A percentile compares a stretch with the other conserved stretches of the same genome.
Evolutionary conservation across 2,888 invertebrate species (phyloP).

Genomic region (Marasmarcha lunaedactyla): DNA sequence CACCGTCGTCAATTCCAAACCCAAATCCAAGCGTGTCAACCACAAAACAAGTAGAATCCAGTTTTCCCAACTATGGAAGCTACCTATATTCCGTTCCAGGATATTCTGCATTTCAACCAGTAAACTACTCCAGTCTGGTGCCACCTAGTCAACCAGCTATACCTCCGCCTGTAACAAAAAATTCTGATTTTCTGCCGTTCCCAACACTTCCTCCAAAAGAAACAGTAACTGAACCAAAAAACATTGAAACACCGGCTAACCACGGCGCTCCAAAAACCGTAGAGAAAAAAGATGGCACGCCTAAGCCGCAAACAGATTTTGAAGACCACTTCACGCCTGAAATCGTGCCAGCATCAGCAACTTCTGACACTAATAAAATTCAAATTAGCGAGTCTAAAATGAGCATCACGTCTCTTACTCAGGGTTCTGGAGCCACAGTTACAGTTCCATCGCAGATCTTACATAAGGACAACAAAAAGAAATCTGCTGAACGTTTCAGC

Average conservation of each 20-base stretch:
- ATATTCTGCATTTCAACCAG: constrained; percentile 58
- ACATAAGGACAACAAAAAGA: constrained; percentile 34
- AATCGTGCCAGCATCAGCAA: constrained; percentile 30
- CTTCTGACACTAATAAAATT: constrained; percentile 22
- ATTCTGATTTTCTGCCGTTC: constrained; percentile 26
- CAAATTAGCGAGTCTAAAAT: constrained; percentile 34
- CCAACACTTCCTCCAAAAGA: constrained; percentile 22
- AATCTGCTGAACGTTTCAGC: constrained; percentile 46
- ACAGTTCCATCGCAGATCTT: constrained; percentile 25
- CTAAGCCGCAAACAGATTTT: constrained; percentile 37
- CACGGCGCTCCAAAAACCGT: neutral
- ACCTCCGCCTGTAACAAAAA: constrained; percentile 21
- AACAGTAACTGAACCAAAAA: constrained; percentile 17
- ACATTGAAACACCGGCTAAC: constrained; percentile 15
- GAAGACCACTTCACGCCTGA: constrained; percentile 51
- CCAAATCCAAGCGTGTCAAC: constrained; percentile 53
- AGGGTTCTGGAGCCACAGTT: constrained; percentile 41
- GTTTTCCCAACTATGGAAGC: constrained; percentile 44
- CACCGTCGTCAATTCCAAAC: constrained; percentile 60
- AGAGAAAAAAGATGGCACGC: constrained; percentile 14
- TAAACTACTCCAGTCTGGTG: constrained; percentile 35
- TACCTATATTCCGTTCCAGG: constrained; percentile 56
- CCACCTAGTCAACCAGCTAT: constrained; percentile 25
- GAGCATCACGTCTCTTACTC: constrained; percentile 39
- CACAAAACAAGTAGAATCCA: constrained; percentile 39